Conservation (phyloP, 2,113 vertebrate species). For the Myrmecophaga tridactyla region DNA sequence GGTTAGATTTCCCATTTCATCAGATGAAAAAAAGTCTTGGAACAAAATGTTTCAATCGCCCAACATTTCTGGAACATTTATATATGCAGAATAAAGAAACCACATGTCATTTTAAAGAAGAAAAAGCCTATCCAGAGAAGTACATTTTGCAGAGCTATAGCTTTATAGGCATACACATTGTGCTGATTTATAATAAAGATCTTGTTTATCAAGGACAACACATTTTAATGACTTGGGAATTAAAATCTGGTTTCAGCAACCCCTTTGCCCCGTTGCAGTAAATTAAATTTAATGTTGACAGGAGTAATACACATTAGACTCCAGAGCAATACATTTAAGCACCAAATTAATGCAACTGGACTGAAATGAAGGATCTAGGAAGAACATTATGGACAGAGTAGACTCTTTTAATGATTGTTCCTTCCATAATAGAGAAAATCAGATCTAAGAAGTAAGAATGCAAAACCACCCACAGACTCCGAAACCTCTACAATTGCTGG, state of each 20-base stretch:
- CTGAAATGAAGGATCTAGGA: constrained; percentile 53
- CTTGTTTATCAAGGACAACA: constrained; percentile 68
- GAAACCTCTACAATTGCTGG: neutral
- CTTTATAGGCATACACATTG: neutral
- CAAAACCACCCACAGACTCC: neutral
- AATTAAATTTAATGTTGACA: constrained; percentile 74
- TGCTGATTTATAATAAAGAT: constrained; percentile 53
- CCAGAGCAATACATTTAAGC: constrained; percentile 65
- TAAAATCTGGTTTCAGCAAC: constrained; percentile 68
- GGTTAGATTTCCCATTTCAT: constrained; percentile 62
- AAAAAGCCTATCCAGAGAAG: neutral
- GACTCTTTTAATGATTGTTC: constrained; percentile 29
- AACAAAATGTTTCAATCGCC: constrained; percentile 43
- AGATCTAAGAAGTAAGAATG: constrained; percentile 26
- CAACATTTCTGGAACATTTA: constrained; percentile 10
- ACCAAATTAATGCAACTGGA: constrained; percentile 62
- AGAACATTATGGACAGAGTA: constrained; percentile 41
- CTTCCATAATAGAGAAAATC: constrained; percentile 51
- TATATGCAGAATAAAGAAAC: constrained; percentile 48
- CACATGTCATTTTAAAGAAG: constrained; percentile 7
- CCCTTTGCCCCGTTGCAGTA: constrained; percentile 54
- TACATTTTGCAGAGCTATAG: neutral
- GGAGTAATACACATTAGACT: constrained; percentile 60
- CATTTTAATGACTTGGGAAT: constrained; percentile 66
- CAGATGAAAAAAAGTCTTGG: constrained; percentile 30